Percentiles rank a stretch among this genome's conserved stretches.
These are phyloP conservation scores for Lota lota DNA, from an alignment of 2,113 vertebrate genomes.

Conservation along the genomic window DNA sequence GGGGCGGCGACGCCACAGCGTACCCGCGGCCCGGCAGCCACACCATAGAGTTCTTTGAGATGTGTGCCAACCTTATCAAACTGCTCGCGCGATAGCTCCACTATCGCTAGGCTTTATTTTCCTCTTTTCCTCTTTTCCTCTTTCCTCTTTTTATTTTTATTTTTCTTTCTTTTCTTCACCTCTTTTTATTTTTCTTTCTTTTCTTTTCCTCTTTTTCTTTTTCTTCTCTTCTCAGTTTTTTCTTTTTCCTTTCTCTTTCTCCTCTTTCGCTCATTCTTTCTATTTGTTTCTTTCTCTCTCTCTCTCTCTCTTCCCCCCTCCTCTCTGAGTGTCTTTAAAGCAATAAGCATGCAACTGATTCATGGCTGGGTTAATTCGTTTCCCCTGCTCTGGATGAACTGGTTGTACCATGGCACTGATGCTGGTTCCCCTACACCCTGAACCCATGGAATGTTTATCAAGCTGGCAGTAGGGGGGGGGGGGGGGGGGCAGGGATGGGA, in stretches of 20 bases:
- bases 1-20: constrained; percentile 64
- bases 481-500: not conserved
- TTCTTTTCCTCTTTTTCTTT: constrained; percentile 43
- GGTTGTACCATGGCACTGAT: constrained; percentile 76
- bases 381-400: constrained; percentile 74
- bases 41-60: constrained; percentile 98
- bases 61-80: constrained; percentile 99
- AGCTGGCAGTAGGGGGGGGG: constrained; percentile 5
- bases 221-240: not conserved
- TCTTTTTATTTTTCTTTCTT: constrained; percentile 57
- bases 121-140: constrained; percentile 4
- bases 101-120: constrained; percentile 69
- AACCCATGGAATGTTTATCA: constrained; percentile 51
- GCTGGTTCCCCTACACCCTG: constrained; percentile 60
- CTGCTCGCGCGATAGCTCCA: constrained; percentile 92
- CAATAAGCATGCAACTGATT: constrained; percentile 95
- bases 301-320: not conserved
- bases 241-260: constrained; percentile 3
- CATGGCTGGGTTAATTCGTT: constrained; percentile 85
- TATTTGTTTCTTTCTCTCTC: constrained; percentile 40
- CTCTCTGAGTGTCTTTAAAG: constrained; percentile 83
- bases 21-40: constrained; percentile 92
- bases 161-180: constrained; percentile 8
- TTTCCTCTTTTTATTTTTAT: no score
- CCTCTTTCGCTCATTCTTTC: constrained; percentile 59